Conservation (phyloP, 2,888 invertebrate species). For the Microctonus brassicae region DNA sequence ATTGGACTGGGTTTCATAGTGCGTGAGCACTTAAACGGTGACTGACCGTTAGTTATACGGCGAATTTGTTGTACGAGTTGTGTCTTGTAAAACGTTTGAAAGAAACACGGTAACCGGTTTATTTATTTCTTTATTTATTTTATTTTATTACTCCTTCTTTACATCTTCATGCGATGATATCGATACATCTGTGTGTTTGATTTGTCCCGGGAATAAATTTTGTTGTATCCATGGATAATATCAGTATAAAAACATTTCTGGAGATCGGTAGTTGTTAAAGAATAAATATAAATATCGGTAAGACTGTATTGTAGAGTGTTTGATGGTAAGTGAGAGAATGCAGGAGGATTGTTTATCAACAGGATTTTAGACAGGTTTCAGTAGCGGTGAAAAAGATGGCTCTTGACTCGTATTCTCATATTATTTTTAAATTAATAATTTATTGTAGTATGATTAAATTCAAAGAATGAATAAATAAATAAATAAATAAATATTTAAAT, state of each 20-base stretch:
- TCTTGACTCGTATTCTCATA: not conserved
- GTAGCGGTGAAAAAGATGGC: not conserved
- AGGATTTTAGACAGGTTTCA: not conserved
- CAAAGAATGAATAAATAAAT: not conserved
- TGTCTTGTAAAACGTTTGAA: conserved; percentile 25
- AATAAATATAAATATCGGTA: not conserved
- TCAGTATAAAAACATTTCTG: not conserved
- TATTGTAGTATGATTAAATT: not conserved
- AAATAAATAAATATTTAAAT: not conserved
- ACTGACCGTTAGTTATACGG: conserved; percentile 44
- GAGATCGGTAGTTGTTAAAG: not conserved
- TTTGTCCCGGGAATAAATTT: not conserved
- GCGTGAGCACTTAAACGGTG: conserved; percentile 24
- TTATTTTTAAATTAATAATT: not conserved
- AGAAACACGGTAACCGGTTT: conserved; percentile 34
- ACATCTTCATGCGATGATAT: not conserved
- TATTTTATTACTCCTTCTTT: conserved; percentile 19
- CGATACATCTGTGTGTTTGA: not conserved
- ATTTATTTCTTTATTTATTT: conserved; percentile 20
- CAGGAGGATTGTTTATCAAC: not conserved
- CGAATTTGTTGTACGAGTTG: conserved; percentile 39
- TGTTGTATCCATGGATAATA: not conserved
- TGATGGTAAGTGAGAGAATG: not conserved
- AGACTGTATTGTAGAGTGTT: not conserved
- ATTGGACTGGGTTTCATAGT: conserved; percentile 27